Evolutionary conservation across 1,140 invertebrate genomes (phyloP), one percentile per base, ranked within the genome.

Genomic region (Lepidurus arcticus): DNA sequence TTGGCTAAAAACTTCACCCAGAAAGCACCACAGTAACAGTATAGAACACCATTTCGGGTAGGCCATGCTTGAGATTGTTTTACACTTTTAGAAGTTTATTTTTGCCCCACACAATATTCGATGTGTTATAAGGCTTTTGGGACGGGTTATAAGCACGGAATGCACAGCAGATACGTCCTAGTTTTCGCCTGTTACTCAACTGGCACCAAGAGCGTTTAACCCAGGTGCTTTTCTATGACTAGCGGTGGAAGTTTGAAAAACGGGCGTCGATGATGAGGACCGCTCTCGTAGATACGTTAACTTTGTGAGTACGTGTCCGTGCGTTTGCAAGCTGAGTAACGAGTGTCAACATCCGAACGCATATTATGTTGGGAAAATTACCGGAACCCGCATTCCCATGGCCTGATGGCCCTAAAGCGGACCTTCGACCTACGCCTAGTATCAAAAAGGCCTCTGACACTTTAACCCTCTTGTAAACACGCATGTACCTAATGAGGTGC

Each of bases 161-260:
- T n/a, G 53, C 21, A 65, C 13, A 65, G 53, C 0, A n/a, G 53
- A n/a, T 16, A 13, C 53, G 53, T 21, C n/a, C 34, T 34, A 34
- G 34, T 21, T 65, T 65, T 65, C 16, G 53, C 21, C 53, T 16
- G 53, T 65, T 16, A 65, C 53, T 65, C 53, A 65, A 65, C 53
- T 65, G 53, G 53, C 53, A 65, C 53, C n/a, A 65, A n/a, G n/a
- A 65, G 53, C 53, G 53, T 65, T 65, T 65, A 65, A 9, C 53
- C 16, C 53, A 65, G 53, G 16, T 65, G 53, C 9, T 65, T 65
- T 65, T 65, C 53, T 65, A 65, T 65, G 53, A 7, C 53, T 65
- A 21, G 53, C 53, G 53, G 53, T 65, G 53, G 53, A 65, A 65
- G 53, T 65, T 65, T 65, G 53, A n/a, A 21, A 65, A 65, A 16